Evolutionary conservation across 1,140 invertebrate species (phyloP).

Genomic region (Arion vulgaris): DNA sequence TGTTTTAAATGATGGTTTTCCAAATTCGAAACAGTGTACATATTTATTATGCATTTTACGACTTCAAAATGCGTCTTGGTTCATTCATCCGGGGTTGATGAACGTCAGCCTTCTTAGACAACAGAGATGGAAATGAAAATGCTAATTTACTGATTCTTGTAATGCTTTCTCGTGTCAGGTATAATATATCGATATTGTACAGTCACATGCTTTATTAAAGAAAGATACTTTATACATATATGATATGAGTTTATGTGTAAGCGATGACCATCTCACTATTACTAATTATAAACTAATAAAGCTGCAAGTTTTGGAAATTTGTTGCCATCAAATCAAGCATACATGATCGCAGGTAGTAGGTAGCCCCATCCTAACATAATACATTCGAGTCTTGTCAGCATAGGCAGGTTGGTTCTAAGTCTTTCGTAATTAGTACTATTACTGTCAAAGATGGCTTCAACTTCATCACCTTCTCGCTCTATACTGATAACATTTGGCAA

Average conservation of each 20-base stretch:
- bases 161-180: neutral
- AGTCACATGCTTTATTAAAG: neutral
- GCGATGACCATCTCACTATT: too few species aligned
- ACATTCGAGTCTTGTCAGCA: neutral
- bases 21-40: too few species aligned
- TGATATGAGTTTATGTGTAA: too few species aligned
- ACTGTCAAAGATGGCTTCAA: too few species aligned
- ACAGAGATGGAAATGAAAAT: neutral
- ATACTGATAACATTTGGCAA: too few species aligned
- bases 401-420: neutral
- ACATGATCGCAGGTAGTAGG: neutral
- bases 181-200: neutral
- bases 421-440: too few species aligned
- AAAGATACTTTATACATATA: neutral
- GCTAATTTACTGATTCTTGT: neutral
- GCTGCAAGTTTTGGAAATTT: too few species aligned
- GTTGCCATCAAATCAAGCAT: too few species aligned
- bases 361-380: neutral
- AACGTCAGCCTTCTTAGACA: neutral
- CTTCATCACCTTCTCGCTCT: too few species aligned
- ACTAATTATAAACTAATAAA: too few species aligned
- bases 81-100: conserved; percentile 31
- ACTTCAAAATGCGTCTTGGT: conserved; percentile 5
- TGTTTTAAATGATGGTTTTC: too few species aligned
- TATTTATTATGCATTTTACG: conserved; percentile 7